Evolutionary conservation across 2,113 vertebrate genomes (phyloP), one percentile per base, ranked within the genome.

Genomic region (Xiphophorus couchianus): DNA sequence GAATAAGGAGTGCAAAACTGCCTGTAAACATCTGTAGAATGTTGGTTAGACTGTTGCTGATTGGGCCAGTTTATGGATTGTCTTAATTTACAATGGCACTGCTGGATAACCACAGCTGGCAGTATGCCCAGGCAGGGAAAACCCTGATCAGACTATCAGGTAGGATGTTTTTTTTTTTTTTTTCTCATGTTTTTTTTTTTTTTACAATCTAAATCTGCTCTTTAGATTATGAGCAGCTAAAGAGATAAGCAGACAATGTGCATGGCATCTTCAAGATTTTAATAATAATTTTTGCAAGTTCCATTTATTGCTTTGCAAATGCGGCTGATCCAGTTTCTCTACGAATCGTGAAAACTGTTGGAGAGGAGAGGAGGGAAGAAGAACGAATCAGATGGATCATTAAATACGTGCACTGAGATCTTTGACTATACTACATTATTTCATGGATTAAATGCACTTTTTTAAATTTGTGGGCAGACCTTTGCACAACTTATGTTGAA

Each of bases 21-120:
- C 35, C 42, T 67, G 61, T 37, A 33, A 37, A 78, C 4, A 48
- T 25, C 22, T 15, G 66, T n/a, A 68, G 62, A 65, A 30, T 76
- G 29, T 35, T 27, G 62, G 37, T 35, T 51, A 64, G 66, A 62
- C 64, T 30, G 28, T 29, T 64, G 58, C 64, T 62, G 68, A 63
- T 31, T 17, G 35, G 64, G 58, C 80, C 37, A 2, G 42, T 62
- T 74, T 37, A 39, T 8, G 71, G 77, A 65, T 66, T 25, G 62
- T 74, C 76, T 73, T 79, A 73, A 70, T 83, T 85, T 33, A 62
- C 66, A 4, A 93, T 94, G 93, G 90, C 90, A 19, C 89, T 92
- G 76, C 74, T 93, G 84, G 92, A 92, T 84, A 93, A 91, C 84
- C 92, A 94, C 86, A 91, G 92, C 81, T 92, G 92, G 93, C 92